Evolutionary conservation across 2,797 vertebrate genomes (phyloP), one percentile per base, ranked within the genome.

Genomic region (Aplochiton taeniatus): DNA sequence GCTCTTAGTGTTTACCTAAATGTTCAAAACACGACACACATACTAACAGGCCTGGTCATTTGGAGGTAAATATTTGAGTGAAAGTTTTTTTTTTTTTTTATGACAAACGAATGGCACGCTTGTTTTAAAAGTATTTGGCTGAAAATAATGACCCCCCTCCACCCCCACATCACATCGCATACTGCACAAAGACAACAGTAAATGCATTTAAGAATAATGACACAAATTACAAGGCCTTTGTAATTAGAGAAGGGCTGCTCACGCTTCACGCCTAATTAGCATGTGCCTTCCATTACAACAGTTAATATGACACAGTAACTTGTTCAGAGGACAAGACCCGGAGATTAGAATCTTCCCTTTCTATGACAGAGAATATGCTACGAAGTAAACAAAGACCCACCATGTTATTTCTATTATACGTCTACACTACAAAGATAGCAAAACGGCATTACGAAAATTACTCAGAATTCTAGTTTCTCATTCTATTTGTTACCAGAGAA

Each of bases 211-310:
- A 18, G n/a, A 82, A 85, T 83, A 48, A 31, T 31, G 74, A 78
- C 78, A 78, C 46, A 56, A 0, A 58, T 77, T 73, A 81, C 63
- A 68, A 69, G 78, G 71, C 59, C 73, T 20, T 76, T 70, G 67
- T 74, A 69, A 73, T 78, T 68, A 67, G 49, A 78, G 65, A 73
- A 70, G 50, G 56, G 42, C 78, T 67, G 68, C 78, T 55, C 44
- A 69, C 44, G 72, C 52, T 67, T 56, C 41, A 54, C 69, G 69
- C 49, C 68, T 81, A 74, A 83, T 86, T 84, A 80, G 19, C 61
- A 50, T 54, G 65, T 51, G 69, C 77, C 79, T 78, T 83, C 66
- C 76, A 73, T 85, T 78, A 85, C 58, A 67, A 65, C 76, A 53
- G 67, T 72, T 73, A 79, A 70, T 71, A 72, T 53, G 63, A 58